Conservation (phyloP, 2,888 invertebrate genomes). For the Aphodius granarius region DNA sequence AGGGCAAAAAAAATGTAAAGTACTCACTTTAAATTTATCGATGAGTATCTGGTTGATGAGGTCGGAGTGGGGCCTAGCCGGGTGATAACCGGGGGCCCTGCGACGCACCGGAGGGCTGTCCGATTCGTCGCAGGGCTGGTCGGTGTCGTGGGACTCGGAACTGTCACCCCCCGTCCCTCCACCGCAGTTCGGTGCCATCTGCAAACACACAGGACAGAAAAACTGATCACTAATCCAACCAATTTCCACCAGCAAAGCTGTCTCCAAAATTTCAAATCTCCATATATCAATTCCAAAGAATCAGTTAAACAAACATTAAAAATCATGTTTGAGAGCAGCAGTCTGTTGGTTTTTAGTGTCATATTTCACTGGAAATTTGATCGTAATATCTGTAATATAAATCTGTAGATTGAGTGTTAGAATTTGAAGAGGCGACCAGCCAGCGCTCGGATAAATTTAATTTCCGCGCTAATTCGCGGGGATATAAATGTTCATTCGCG, state of each 20-base stretch:
- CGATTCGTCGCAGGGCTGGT: slow-evolving; percentile 55
- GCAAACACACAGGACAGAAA: slow-evolving; percentile 37
- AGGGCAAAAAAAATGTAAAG: not conserved
- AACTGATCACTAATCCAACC: slow-evolving; percentile 11
- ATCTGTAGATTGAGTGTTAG: not conserved
- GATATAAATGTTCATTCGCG: not conserved
- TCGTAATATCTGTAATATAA: not conserved
- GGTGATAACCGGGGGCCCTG: slow-evolving; percentile 46
- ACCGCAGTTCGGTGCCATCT: slow-evolving; percentile 57
- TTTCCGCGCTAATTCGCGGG: not conserved
- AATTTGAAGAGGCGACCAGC: not conserved
- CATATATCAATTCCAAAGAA: too few species aligned
- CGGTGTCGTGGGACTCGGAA: slow-evolving; percentile 63
- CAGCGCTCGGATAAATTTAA: not conserved
- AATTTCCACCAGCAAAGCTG: not conserved
- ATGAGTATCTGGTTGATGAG: slow-evolving; percentile 62
- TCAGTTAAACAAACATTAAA: too few species aligned
- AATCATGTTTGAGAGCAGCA: too few species aligned
- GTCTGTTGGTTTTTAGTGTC: too few species aligned
- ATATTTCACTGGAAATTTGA: too few species aligned
- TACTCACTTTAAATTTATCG: slow-evolving; percentile 61
- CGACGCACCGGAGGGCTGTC: slow-evolving; percentile 60
- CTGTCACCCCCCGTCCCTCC: slow-evolving; percentile 58
- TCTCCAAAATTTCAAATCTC: not conserved
- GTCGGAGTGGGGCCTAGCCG: slow-evolving; percentile 59